Evolutionary conservation across 2,888 invertebrate species (phyloP).

Genomic region (Drosophila austrosaltans): DNA sequence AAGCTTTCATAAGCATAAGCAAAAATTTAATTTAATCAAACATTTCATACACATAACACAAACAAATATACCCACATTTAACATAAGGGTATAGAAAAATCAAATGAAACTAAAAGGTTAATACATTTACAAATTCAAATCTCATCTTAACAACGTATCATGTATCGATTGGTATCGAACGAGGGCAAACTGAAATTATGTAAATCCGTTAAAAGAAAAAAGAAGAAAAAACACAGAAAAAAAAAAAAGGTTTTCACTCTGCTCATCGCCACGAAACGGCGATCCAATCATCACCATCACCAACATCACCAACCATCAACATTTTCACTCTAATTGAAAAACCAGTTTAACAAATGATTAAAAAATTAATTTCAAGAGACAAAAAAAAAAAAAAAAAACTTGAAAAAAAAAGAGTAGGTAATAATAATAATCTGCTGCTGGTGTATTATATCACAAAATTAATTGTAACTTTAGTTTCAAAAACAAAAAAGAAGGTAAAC

Average conservation of each 20-base stretch:
- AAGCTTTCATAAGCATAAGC: too few relatives aligned
- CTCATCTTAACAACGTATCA: constrained; percentile 37
- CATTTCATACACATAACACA: neutral
- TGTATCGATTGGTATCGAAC: constrained; percentile 29
- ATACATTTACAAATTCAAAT: constrained; percentile 48
- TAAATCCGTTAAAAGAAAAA: constrained; percentile 58
- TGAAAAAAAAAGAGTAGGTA: constrained; percentile 41
- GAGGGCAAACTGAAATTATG: constrained; percentile 72
- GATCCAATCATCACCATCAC: constrained; percentile 36
- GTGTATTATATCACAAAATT: constrained; percentile 71
- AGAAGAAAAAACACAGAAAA: constrained; percentile 44
- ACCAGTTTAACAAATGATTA: constrained; percentile 74
- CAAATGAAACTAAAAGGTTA: constrained; percentile 40
- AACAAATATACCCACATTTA: neutral
- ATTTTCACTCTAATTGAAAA: constrained; percentile 79
- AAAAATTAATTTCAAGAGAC: constrained; percentile 25
- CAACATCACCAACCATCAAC: constrained; percentile 52
- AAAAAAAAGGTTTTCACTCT: constrained; percentile 70
- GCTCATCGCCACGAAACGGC: constrained; percentile 38
- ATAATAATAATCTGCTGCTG: constrained; percentile 56
- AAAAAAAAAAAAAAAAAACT: constrained; percentile 32
- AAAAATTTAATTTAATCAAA: too few relatives aligned
- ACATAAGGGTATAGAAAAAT: constrained; percentile 10
- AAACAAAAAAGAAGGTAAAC: constrained; percentile 59
- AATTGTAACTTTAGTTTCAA: constrained; percentile 64